Conservation (phyloP, 2,797 vertebrate species). For the Ctenopoma kingsleyae region DNA sequence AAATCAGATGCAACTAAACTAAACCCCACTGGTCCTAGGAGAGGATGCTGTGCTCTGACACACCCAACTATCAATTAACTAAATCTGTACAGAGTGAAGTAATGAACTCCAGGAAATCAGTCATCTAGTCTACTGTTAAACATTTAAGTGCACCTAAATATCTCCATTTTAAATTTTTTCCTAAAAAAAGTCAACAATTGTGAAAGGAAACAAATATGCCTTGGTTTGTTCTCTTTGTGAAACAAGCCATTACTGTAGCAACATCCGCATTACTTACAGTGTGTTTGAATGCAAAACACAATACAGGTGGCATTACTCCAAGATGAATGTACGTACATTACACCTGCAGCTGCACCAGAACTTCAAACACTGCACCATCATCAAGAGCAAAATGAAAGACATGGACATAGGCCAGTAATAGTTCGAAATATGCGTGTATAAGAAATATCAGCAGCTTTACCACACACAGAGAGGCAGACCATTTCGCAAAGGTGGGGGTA, state of each 20-base stretch:
- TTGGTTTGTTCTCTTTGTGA: constrained; percentile 33
- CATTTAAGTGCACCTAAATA: constrained; percentile 14
- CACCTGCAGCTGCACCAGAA: constrained; percentile 56
- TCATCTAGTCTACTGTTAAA: constrained; percentile 11
- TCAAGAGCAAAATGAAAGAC: constrained; percentile 61
- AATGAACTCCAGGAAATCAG: constrained; percentile 22
- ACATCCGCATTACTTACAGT: constrained; percentile 32
- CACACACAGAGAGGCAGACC: constrained; percentile 53
- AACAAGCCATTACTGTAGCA: constrained; percentile 36
- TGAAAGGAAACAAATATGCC: constrained; percentile 26
- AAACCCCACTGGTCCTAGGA: constrained; percentile 44
- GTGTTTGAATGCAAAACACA: constrained; percentile 40
- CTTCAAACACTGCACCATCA: constrained; percentile 67
- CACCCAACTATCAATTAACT: constrained; percentile 51
- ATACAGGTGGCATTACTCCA: constrained; percentile 42
- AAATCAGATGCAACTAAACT: constrained; percentile 74
- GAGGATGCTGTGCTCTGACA: constrained; percentile 32
- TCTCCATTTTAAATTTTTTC: not conserved
- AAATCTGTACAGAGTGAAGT: constrained; percentile 31
- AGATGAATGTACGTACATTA: constrained; percentile 57
- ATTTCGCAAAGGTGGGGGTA: constrained; percentile 71
- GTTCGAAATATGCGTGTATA: constrained; percentile 41
- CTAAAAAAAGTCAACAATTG: not conserved
- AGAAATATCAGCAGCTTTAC: constrained; percentile 63
- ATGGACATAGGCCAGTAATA: constrained; percentile 64